phyloP scores from a whole-genome alignment of 2,797 vertebrate genomes.

The Sebastes vulpes region DNA sequence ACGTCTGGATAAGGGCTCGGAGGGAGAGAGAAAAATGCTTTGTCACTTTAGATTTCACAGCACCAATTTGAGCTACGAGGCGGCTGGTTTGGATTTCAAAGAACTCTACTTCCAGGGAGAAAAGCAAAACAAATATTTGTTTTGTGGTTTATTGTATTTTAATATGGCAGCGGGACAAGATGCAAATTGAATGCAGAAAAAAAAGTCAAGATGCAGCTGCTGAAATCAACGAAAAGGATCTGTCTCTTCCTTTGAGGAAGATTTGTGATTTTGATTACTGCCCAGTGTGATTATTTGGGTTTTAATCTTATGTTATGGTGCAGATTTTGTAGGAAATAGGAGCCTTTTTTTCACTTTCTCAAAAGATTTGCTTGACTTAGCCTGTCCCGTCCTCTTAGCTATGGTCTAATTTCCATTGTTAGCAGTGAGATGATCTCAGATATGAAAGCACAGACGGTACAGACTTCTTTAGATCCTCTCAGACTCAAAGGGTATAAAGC shows the following conservation, averaged over 20 bases:
- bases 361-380: constrained; percentile 50
- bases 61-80: constrained; percentile 60
- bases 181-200: constrained; percentile 67
- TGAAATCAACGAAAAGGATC: constrained; percentile 63
- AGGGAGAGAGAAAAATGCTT: constrained; percentile 74
- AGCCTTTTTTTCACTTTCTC: constrained; percentile 24
- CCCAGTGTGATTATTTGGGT: constrained; percentile 63
- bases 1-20: constrained; percentile 31
- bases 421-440: constrained; percentile 27
- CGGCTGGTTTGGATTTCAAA: constrained; percentile 81
- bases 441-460: constrained; percentile 5
- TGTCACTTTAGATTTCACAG: constrained; percentile 85
- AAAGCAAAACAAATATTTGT: constrained; percentile 86
- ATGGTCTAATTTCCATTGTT: constrained; percentile 33
- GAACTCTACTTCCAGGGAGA: constrained; percentile 57
- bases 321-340: constrained; percentile 39
- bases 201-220: constrained; percentile 54
- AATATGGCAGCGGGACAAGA: constrained; percentile 71
- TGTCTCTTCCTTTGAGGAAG: constrained; percentile 58
- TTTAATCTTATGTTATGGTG: constrained; percentile 62
- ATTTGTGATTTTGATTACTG: constrained; percentile 74
- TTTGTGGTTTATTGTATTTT: constrained; percentile 80
- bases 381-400: constrained; percentile 29
- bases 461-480: constrained; percentile 7
- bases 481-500: background rate